Evolutionary conservation across 2,113 vertebrate genomes (phyloP), one percentile per base, ranked within the genome.

Genomic region (Solenodon paradoxus): DNA sequence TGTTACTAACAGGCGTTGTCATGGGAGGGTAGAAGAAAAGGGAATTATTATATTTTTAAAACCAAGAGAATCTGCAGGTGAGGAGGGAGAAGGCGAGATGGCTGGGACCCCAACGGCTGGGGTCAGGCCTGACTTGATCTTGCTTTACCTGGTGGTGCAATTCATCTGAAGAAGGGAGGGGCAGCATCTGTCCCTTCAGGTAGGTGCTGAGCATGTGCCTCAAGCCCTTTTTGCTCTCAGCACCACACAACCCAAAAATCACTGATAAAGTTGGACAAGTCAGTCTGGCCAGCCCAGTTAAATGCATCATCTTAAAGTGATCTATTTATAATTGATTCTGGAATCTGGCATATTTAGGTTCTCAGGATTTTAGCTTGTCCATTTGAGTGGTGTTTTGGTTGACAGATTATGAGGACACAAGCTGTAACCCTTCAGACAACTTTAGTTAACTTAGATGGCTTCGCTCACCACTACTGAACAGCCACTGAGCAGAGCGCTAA

Each of bases 91-190:
- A n/a, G 20, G 28, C 7, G 69, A 51, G 19, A 12, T 66, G 26
- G 2, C 32, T 1, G 2, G 28, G n/a, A 42, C 22, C 0, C 24
- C 4, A 8, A 9, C 20, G 7, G 55, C 2, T 59, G 22, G 12
- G 9, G 2, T 32, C 15, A 17, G 16, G 15, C 10, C 1, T 7
- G 47, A 30, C n/a, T 7, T 42, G 68, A n/a, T 17, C 20, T 66
- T 53, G 28, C 2, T 35, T 28, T 42, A 12, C 26, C 55, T 20
- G 19, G 13, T 4, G 16, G 35, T 57, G 38, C 16, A 53, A 30
- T 5, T 8, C 1, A 38, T 9, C 38, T 32, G 55, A 55, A 64
- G 45, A 28, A 26, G 30, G 2, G 53, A 0, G 5, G 42, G 28
- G n/a, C 9, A 4, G 38, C 2, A 4, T 35, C 24, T 38, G 4